Evolutionary conservation across 2,888 invertebrate genomes (phyloP), one percentile per base, ranked within the genome.

Genomic region (Cheilosia urbana): DNA sequence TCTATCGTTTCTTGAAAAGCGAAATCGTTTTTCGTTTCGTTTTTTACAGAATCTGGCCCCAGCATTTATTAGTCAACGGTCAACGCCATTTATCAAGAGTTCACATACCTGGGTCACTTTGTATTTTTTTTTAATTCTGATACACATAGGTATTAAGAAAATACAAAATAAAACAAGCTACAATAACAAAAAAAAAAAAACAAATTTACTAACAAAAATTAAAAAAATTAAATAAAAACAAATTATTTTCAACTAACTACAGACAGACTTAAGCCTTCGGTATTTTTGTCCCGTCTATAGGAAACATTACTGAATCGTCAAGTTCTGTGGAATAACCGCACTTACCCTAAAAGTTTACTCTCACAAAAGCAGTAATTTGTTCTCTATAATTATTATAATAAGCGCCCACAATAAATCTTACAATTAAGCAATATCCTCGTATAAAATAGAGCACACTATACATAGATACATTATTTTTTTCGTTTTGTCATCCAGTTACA

Each of bases 371-470:
- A 58, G 7, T 68, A 42, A 47, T 47, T 17, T 47, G 9, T 30
- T 37, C 30, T 57, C 62, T 45, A 53, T 13, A 62, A 53, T 45
- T 13, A 55, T 45, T 45, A n/a, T 42, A 45, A 65, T 34, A 53
- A 80, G 68, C 68, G 80, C 75, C 62, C 75, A 68, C 47, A 57
- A 57, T 47, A 57, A 57, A 42, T 15, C 53, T 27, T 34, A 57
- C 19, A n/a, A 15, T 24, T 30, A 34, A 60, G 66, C 68, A 76
- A 68, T 60, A 60, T 73, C 17, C 63, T 57, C 30, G 73, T 83
- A 83, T 79, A 83, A 83, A 79, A 83, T 83, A 83, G 79, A 83
- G 83, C 68, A 83, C 78, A 83, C 79, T 83, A 72, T 79, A 83
- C 65, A 83, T 68, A 83, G 73, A 83, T 83, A 73, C 21, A 49